phyloP scores from a whole-genome alignment of 92 coral and sea anemone genomes.

The Galaxea fascicularis region DNA sequence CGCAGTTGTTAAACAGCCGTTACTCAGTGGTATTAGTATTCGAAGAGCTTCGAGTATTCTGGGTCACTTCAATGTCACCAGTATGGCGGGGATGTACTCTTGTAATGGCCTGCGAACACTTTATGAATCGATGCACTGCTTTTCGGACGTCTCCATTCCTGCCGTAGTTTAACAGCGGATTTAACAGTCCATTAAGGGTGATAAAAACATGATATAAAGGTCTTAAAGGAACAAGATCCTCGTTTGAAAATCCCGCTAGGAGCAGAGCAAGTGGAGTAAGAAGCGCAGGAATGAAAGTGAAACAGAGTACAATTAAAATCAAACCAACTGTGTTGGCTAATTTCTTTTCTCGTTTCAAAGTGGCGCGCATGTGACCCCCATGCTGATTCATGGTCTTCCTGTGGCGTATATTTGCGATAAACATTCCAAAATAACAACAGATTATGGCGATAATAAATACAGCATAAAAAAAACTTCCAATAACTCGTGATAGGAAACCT shows the following conservation, averaged over 20 bases:
- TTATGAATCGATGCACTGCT: background rate
- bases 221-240: background rate
- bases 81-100: background rate
- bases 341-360: background rate
- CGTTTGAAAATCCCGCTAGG: background rate
- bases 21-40: too few relatives aligned
- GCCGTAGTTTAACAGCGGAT: slow-evolving; percentile 22
- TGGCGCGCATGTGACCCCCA: background rate
- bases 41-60: too few relatives aligned
- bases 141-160: slow-evolving; percentile 8
- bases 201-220: background rate
- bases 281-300: background rate
- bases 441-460: background rate
- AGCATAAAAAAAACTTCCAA: background rate
- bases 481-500: background rate
- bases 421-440: background rate
- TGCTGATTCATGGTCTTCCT: background rate
- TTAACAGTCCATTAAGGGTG: background rate
- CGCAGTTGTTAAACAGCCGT: too few relatives aligned
- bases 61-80: background rate
- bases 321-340: slow-evolving; percentile 4
- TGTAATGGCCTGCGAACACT: background rate
- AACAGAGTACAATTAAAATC: background rate
- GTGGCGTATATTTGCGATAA: slow-evolving; percentile 4
- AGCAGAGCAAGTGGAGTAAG: background rate